phyloP scores from a whole-genome alignment of 2,797 vertebrate species.

The Neosilurus mollespiculum region DNA sequence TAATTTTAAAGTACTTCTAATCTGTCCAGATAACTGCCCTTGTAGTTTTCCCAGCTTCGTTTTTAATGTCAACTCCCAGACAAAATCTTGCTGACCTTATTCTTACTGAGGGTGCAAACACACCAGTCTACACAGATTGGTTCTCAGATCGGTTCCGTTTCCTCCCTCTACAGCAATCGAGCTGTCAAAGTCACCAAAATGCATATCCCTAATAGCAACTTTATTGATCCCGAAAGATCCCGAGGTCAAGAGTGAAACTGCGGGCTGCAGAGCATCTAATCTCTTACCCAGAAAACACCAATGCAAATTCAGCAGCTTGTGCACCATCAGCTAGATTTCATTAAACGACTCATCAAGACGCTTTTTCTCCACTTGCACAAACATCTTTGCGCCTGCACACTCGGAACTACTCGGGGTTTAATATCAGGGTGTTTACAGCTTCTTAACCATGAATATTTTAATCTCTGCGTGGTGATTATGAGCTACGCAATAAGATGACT shows the following conservation, averaged over 20 bases:
- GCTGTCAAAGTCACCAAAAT: conserved; percentile 27
- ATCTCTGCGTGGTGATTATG: conserved; percentile 32
- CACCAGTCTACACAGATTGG: background rate
- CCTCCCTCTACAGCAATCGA: conserved; percentile 11
- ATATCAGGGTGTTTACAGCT: background rate
- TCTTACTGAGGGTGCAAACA: background rate
- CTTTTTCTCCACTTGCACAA: background rate
- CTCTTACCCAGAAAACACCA: conserved; percentile 4
- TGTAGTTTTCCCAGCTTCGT: background rate
- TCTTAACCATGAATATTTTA: conserved; percentile 37
- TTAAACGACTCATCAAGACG: background rate
- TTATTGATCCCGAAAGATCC: conserved; percentile 30
- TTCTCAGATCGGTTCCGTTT: background rate
- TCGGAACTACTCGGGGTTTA: conserved; percentile 1
- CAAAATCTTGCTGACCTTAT: background rate
- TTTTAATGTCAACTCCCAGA: background rate
- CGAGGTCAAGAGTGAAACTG: conserved; percentile 18
- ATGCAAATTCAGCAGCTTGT: conserved; percentile 10
- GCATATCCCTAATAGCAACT: conserved; percentile 31
- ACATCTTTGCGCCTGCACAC: background rate
- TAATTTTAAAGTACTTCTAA: background rate
- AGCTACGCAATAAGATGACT: background rate
- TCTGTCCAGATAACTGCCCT: background rate
- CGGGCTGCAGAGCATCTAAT: conserved; percentile 1
- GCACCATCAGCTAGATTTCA: background rate